Percentiles rank a stretch among this genome's conserved stretches.
Evolutionary conservation across 2,797 vertebrate genomes (phyloP).

Genomic region (Trematomus bernacchii): DNA sequence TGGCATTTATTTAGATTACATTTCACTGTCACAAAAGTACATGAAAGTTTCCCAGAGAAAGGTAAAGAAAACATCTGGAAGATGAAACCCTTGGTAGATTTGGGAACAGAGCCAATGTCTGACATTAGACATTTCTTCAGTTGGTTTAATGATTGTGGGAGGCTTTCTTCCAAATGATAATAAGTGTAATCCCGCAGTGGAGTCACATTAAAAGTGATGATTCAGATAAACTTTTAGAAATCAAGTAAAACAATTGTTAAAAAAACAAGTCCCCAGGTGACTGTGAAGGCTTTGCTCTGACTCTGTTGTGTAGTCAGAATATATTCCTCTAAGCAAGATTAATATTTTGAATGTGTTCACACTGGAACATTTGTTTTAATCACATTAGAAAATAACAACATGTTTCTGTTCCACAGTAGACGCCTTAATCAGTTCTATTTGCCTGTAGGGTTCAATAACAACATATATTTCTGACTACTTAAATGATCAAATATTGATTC

Average conservation of each 20-base stretch:
- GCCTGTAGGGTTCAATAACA: background rate
- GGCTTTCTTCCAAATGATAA: conserved; percentile 3
- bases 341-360: background rate
- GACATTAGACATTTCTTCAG: conserved; percentile 10
- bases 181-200: background rate
- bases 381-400: conserved; percentile 2
- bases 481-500: background rate
- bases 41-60: background rate
- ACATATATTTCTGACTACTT: background rate
- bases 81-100: background rate
- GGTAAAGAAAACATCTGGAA: background rate
- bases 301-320: conserved; percentile 9
- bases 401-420: conserved; percentile 1
- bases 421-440: background rate
- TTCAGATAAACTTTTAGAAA: conserved; percentile 20
- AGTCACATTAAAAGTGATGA: conserved; percentile 4
- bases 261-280: background rate
- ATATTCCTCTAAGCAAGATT: background rate
- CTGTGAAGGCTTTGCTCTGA: background rate
- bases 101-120: background rate
- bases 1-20: too few relatives aligned
- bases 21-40: background rate
- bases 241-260: conserved; percentile 7
- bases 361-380: background rate
- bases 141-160: conserved; percentile 7